Evolutionary conservation across 2,113 vertebrate species (phyloP).

Genomic region (Taurulus bubalis): DNA sequence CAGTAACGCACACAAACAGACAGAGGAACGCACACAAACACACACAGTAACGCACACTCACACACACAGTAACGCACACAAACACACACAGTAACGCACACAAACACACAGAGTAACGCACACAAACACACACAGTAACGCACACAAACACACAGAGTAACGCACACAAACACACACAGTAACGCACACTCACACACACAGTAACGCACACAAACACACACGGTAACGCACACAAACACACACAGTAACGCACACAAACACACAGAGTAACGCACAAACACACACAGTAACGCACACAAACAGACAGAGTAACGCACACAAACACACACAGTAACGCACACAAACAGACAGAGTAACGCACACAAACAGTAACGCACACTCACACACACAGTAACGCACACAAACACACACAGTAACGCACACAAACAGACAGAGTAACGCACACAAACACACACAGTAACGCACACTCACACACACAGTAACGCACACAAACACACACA

Average conservation of each 20-base stretch:
- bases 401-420: conserved; percentile 11
- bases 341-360: conserved; percentile 11
- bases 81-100: conserved; percentile 7
- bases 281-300: conserved; percentile 8
- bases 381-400: conserved; percentile 9
- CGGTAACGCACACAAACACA: conserved; percentile 4
- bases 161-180: not conserved
- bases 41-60: conserved; percentile 3
- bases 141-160: conserved; percentile 12
- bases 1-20: conserved; percentile 6
- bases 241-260: conserved; percentile 9
- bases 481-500: conserved; percentile 7
- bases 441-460: conserved; percentile 17
- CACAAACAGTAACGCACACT: too few species aligned
- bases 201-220: not conserved
- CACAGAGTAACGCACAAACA: too few species aligned
- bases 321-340: conserved; percentile 9
- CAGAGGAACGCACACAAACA: too few species aligned
- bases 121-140: conserved; percentile 10
- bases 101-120: too few species aligned
- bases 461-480: conserved; percentile 10
- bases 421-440: too few species aligned
- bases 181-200: too few species aligned
- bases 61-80: conserved; percentile 11
- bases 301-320: too few species aligned